These are phyloP conservation scores for Cepaea hortensis DNA, from an alignment of 2,888 invertebrate genomes.

Conservation along the genomic window DNA sequence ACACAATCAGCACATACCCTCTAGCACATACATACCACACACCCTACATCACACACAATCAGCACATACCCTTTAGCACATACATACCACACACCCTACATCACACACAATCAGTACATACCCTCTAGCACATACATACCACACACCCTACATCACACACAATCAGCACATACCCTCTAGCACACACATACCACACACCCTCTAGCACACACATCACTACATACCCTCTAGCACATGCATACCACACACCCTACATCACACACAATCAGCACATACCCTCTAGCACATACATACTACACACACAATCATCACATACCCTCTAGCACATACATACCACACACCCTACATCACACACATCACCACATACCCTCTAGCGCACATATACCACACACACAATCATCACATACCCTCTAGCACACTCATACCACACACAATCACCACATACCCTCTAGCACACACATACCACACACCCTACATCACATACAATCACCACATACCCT, in stretches of 20 bases:
- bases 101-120: neutral
- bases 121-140: neutral
- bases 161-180: neutral
- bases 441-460: too few relatives aligned
- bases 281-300: neutral
- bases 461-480: too few relatives aligned
- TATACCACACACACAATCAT: neutral
- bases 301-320: neutral
- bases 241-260: neutral
- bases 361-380: neutral
- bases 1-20: neutral
- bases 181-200: constrained; percentile 73
- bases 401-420: too few relatives aligned
- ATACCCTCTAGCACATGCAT: neutral
- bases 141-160: neutral
- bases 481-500: too few relatives aligned
- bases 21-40: too few relatives aligned
- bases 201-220: constrained; percentile 84
- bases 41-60: too few relatives aligned
- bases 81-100: too few relatives aligned
- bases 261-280: neutral
- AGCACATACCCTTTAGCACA: too few relatives aligned
- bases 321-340: neutral
- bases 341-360: neutral
- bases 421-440: too few relatives aligned